Conservation (phyloP, 2,888 invertebrate genomes). For the Drosophila phalerata region DNA sequence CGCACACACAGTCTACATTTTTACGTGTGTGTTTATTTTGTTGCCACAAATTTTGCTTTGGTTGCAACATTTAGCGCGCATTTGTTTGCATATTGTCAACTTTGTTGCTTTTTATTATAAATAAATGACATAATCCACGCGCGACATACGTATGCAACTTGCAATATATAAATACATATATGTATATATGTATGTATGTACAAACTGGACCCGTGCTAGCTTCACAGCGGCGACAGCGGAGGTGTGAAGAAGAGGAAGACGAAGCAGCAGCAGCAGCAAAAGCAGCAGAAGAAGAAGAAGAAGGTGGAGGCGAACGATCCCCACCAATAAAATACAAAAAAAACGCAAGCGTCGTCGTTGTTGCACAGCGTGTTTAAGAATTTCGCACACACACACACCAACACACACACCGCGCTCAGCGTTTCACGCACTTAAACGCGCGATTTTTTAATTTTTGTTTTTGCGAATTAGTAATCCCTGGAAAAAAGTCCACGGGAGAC, state of each 20-base stretch:
- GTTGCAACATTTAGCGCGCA: constrained; percentile 63
- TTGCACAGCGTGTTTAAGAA: constrained; percentile 17
- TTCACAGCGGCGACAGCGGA: constrained; percentile 24
- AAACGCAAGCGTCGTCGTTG: constrained; percentile 35
- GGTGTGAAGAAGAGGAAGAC: constrained; percentile 11
- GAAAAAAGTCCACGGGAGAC: constrained; percentile 77
- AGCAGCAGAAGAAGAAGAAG: constrained; percentile 1
- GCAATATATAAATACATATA: constrained; percentile 49
- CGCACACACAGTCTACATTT: constrained; percentile 72
- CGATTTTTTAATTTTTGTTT: constrained; percentile 39
- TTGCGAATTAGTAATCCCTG: constrained; percentile 74
- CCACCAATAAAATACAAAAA: too few relatives aligned
- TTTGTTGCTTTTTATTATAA: constrained; percentile 68
- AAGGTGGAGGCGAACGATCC: constrained; percentile 53
- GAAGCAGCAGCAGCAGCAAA: too few relatives aligned
- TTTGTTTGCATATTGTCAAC: constrained; percentile 57
- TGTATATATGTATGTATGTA: constrained; percentile 40
- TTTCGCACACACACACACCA: constrained; percentile 1
- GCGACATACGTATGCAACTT: constrained; percentile 64
- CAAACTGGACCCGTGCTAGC: constrained; percentile 71
- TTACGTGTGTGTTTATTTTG: constrained; percentile 65
- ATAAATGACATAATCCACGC: constrained; percentile 79
- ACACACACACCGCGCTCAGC: background rate
- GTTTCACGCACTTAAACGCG: constrained; percentile 46
- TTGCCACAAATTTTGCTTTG: constrained; percentile 37